Evolutionary conservation across 2,113 vertebrate genomes (phyloP), one percentile per base, ranked within the genome.

Genomic region (Pelusios castaneus): DNA sequence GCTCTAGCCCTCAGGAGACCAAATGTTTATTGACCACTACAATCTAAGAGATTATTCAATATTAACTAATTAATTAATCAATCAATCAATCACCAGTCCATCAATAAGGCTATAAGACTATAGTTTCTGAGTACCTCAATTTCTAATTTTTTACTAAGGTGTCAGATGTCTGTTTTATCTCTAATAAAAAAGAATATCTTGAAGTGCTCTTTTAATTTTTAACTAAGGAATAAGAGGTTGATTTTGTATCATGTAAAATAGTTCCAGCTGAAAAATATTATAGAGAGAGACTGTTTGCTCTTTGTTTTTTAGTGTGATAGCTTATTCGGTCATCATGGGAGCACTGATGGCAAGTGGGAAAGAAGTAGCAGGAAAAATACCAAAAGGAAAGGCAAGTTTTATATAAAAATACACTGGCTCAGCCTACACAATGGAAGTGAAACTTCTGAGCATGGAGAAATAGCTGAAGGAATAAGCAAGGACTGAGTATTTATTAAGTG

Each of bases 311-410:
- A 99, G 99, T 82, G 99, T 99, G 85, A 99, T 99, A 82, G 99
- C 99, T 5, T 99, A 99, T 97, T 99, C 99, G 0, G 99, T 99
- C 55, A 98, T 99, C 41, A 99, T 99, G 99, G 99, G 99, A 29
- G 99, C 99, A 0, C 94, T 99, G 91, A 99, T 99, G 99, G 99
- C 99, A 89, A 99, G 99, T 87, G 99, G 99, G 54, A 99, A 99
- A 95, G 99, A 99, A 97, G 98, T 99, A 31, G 97, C 99, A 2
- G 99, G 99, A 45, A 98, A 98, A 96, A 99, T 99, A 89, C 99
- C 99, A 3, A 99, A 99, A 98, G 99, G 99, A 98, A 99, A 99
- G 99, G 99, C 98, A 97, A 87, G 97, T 85, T 31, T 43, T 80
- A 54, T 4, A 89, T 94, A 63, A 88, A 75, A 91, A 52, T 43